Evolutionary conservation across 2,888 invertebrate species (phyloP).

Genomic region (Ochlodes sylvanus): DNA sequence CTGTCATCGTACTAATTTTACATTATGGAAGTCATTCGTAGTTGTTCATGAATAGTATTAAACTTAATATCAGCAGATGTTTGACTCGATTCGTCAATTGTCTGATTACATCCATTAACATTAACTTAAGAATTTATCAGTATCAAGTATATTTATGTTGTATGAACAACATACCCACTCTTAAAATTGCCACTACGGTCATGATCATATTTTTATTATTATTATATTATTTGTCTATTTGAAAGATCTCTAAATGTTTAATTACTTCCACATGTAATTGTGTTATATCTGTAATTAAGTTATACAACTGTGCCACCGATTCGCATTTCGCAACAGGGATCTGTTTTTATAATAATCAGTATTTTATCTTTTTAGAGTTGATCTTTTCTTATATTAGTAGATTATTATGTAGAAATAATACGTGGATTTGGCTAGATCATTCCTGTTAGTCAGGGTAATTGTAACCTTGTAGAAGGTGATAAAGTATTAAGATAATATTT

Average conservation of each 20-base stretch:
- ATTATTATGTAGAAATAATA: neutral
- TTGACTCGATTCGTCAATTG: too few relatives aligned
- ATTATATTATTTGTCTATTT: neutral
- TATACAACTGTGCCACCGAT: constrained; percentile 25
- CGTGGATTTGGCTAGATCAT: neutral
- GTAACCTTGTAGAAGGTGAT: neutral
- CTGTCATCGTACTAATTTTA: too few relatives aligned
- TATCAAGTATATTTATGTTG: too few relatives aligned
- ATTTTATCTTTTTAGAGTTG: constrained; percentile 6
- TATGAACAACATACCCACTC: too few relatives aligned
- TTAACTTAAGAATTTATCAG: too few relatives aligned
- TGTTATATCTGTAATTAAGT: neutral
- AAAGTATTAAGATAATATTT: neutral
- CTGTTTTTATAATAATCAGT: constrained; percentile 22
- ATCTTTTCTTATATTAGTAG: neutral
- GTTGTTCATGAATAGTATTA: too few relatives aligned
- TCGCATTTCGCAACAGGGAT: constrained; percentile 25
- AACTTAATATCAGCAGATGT: too few relatives aligned
- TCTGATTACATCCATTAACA: too few relatives aligned
- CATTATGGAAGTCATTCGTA: too few relatives aligned
- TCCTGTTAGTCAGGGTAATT: neutral
- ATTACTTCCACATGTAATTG: neutral
- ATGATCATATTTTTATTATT: too few relatives aligned
- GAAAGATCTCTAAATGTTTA: neutral
- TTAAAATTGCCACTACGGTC: too few relatives aligned